A percentile compares a stretch with the other conserved stretches of the same genome.
Conservation (phyloP, 2,113 vertebrate species). For the Hypocryptadius cinnamomeus region DNA sequence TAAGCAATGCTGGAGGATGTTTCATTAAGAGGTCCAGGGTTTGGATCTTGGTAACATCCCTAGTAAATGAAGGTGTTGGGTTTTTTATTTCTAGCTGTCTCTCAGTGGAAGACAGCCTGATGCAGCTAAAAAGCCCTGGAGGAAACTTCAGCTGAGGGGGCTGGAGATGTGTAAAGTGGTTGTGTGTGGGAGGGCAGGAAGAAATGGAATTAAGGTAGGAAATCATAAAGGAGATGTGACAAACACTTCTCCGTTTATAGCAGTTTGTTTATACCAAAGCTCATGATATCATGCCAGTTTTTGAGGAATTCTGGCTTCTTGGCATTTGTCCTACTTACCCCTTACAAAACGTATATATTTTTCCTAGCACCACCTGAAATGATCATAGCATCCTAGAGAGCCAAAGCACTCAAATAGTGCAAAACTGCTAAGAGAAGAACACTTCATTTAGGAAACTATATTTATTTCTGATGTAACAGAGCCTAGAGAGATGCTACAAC, state of each 20-base stretch:
- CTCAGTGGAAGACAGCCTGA: background rate
- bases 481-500: background rate
- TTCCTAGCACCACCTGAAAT: background rate
- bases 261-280: background rate
- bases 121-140: background rate
- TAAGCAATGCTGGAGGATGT: background rate
- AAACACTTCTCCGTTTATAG: background rate
- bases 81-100: background rate
- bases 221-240: background rate
- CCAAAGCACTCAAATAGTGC: background rate
- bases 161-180: background rate
- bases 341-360: background rate
- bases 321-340: background rate
- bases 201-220: background rate
- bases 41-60: background rate
- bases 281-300: background rate
- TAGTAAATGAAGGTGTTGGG: background rate
- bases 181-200: background rate
- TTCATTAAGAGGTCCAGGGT: background rate
- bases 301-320: conserved; percentile 12
- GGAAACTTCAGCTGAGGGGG: background rate
- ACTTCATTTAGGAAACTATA: background rate
- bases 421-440: background rate
- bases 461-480: background rate
- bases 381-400: background rate